Base-by-base conservation (phyloP, 2,888 invertebrate genomes). In the Liodrosophila aerea region DNA sequence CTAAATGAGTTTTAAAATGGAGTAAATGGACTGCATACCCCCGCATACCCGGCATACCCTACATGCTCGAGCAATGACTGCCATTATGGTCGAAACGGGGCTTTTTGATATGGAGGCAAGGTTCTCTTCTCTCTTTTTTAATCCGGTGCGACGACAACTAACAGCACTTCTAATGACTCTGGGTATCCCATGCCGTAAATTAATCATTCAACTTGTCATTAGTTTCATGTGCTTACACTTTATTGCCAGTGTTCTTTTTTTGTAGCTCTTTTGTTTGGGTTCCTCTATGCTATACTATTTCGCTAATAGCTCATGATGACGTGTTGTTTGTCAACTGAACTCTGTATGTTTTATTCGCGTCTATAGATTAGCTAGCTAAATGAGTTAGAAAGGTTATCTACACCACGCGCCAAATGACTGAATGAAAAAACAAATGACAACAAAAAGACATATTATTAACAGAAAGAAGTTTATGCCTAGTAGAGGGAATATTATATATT, bases 1-100 rank as follows among this genome's bases (percentile, higher is more conserved):
- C 68, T 31, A 81, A 81, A 80, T 77, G 69, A 67, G 69, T 70
- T 82, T 75, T 66, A 84, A 81, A 81, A 82, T 81, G 78, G 73
- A 85, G 85, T 78, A 81, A 85, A 70, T 72, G 76, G 72, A 64
- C 67, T 65, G 61, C 54, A 46, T 49, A 27, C 33, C 34, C 22
- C 18, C 9, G 12, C 29, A 30, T 16, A 22, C n/a, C 39, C 39
- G 7, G 15, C 0, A 16, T 18, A 22, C 40, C 40, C 37, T 16
- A 18, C 13, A 34, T 31, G 2, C n/a, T n/a, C 52, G 37, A 37
- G 39, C 16, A 37, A 33, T 22, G 47, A 58, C 64, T 46, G 73
- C 75, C 68, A 75, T 75, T 69, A 63, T 41, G 7, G 31, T 13
- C 27, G 11, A 45, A 49, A 33, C 37, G 39, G n/a, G 37, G 30